Evolutionary conservation across 53 echinoderm and acorn worm genomes (phyloP), one percentile per base, ranked within the genome.

Genomic region (Paracentrotus lividus): DNA sequence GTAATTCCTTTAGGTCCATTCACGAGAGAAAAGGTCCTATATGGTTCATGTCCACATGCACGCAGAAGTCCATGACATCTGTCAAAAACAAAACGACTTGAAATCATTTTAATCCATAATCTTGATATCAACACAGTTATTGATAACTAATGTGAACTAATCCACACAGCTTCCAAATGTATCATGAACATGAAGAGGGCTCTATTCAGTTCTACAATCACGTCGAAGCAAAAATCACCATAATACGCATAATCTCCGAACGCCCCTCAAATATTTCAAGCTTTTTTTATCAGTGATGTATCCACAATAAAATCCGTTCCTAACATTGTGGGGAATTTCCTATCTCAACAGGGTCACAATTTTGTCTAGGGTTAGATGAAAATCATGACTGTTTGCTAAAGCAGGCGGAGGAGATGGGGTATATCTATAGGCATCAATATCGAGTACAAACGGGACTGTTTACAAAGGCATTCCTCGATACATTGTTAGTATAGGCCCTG

Each of bases 381-480:
- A n/a, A 24, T 8, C 27, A 32, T 21, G 21, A 27, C 57, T 67
- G 18, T 77, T 23, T 49, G 47, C 33, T 49, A 44, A 47, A 81
- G 1, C 47, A 81, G n/a, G 81, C 47, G 26, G n/a, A 81, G 81
- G 77, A 23, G 77, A 1, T 5, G 7, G 36, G 26, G 47, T 45
- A 81, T 81, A 32, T 45, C 45, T 45, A 32, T 6, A 87, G 55
- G 87, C 16, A 56, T 87, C 32, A 87, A 55, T 87, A 87, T 55
- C 36, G 54, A 34, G 57, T 57, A 54, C 57, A 87, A 57, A 87
- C 87, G 21, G 34, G 2, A 24, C 20, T 87, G 57, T 87, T 87
- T 87, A 36, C 87, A 5, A 20, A 54, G 87, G 56, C 87, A 87
- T 87, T 87, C 57, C 57, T 55, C 32, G 86, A 34, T 86, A 38